Evolutionary conservation across 2,888 invertebrate species (phyloP).

Genomic region (Odontocerum albicorne): DNA sequence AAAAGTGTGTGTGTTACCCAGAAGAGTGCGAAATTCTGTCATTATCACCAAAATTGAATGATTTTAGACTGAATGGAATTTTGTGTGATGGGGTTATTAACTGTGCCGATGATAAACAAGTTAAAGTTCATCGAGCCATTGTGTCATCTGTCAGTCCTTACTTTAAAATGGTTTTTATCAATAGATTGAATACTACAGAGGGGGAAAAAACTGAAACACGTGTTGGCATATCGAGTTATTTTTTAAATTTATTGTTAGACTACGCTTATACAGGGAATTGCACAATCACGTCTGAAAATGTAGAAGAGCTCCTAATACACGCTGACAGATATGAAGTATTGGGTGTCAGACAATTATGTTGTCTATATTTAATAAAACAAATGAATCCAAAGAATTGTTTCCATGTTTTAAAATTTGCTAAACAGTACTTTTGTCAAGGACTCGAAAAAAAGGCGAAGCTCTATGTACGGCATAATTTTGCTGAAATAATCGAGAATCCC

Average conservation of each 20-base stretch:
- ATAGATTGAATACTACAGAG: constrained; percentile 57
- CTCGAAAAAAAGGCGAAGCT: constrained; percentile 63
- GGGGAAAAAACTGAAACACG: constrained; percentile 64
- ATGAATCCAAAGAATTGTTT: constrained; percentile 69
- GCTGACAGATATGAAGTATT: constrained; percentile 75
- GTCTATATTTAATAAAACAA: constrained; percentile 65
- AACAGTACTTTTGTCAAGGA: constrained; percentile 69
- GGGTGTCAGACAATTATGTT: constrained; percentile 71
- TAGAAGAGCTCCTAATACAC: constrained; percentile 67
- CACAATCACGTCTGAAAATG: constrained; percentile 64
- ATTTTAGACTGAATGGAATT: constrained; percentile 64
- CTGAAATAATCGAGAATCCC: constrained; percentile 62
- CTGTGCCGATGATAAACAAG: constrained; percentile 62
- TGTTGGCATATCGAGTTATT: constrained; percentile 60
- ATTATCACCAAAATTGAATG: constrained; percentile 69
- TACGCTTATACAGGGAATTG: constrained; percentile 75
- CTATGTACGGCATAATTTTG: constrained; percentile 62
- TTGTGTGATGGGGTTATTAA: constrained; percentile 71
- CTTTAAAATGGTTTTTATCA: constrained; percentile 72
- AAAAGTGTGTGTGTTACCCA: constrained; percentile 62
- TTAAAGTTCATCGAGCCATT: constrained; percentile 69
- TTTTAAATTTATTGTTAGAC: constrained; percentile 65
- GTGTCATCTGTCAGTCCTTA: constrained; percentile 73
- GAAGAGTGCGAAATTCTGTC: constrained; percentile 62
- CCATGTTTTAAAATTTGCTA: constrained; percentile 70